Evolutionary conservation across 2,888 invertebrate genomes (phyloP), one percentile per base, ranked within the genome.

Genomic region (Dioctria linearis): DNA sequence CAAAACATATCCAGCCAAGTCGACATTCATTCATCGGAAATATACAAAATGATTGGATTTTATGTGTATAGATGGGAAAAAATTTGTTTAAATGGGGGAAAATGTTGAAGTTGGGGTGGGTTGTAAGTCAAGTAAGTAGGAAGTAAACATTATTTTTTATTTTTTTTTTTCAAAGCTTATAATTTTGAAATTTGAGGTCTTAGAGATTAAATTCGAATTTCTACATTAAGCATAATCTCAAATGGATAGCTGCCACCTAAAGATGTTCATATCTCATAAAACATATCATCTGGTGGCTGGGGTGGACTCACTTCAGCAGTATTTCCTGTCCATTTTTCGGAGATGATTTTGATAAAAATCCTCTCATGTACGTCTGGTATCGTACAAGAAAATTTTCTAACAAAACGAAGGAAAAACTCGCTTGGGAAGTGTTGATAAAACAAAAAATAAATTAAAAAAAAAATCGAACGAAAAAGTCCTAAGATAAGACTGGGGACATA

Each of bases 401-500:
- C 51, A 57, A 57, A 57, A 13, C 25, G 57, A 57, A n/a, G 39
- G 65, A 65, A 11, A 40, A 37, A 40, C 37, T 65, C 5, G 65
- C 37, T 65, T 65, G 39, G 37, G 40, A 6, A 40, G 5, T 8
- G 9, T 65, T 40, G 39, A 65, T 5, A 39, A 39, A 40, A 37
- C 5, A 39, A 65, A 39, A 4, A 65, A 40, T 4, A 25, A 25
- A 25, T 25, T 25, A 25, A 25, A 25, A 25, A 25, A 25, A 25
- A 25, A 25, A 25, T 25, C 25, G 25, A 25, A 25, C 25, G 49
- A 61, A 51, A 59, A 13, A 43, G 51, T 25, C 43, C 61, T 3
- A 59, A 42, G 75, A 75, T 75, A 75, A 75, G 25, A 13, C 43
- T 43, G 75, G 43, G 59, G 59, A 57, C 57, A 75, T 59, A 75